Evolutionary conservation across 2,888 invertebrate species (phyloP).

Genomic region (Acanthosepion esculentum): DNA sequence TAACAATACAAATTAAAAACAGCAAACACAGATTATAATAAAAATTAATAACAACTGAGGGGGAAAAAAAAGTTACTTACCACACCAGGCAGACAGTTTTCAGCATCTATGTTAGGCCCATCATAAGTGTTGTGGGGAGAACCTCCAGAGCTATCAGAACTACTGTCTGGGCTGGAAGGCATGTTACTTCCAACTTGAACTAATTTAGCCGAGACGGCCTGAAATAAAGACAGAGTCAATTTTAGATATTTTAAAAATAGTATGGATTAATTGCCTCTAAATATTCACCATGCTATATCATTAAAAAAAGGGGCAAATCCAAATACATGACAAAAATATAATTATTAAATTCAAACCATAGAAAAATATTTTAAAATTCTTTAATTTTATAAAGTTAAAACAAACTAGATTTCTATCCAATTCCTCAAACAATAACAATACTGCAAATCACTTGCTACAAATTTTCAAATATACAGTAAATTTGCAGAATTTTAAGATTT

Average conservation of each 20-base stretch:
- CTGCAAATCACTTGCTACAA: neutral
- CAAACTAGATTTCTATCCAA: neutral
- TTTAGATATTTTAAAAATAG: neutral
- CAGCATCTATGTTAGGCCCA: conserved; percentile 87
- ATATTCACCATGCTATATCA: neutral
- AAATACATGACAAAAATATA: neutral
- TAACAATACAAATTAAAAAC: no score
- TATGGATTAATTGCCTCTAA: no score
- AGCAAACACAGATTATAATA: no score
- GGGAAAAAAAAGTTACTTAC: conserved; percentile 78
- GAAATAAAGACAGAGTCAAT: conserved; percentile 56
- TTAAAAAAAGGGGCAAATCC: neutral
- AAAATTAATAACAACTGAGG: neutral
- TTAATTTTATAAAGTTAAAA: neutral
- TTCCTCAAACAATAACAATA: neutral
- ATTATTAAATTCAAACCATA: neutral
- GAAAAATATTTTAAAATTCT: neutral
- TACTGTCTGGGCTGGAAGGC: conserved; percentile 89
- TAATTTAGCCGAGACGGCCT: conserved; percentile 85
- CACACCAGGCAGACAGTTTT: conserved; percentile 92
- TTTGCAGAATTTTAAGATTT: no score
- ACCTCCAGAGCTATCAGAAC: conserved; percentile 94
- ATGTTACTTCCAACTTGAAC: conserved; percentile 80
- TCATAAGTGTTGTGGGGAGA: conserved; percentile 89
- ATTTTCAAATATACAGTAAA: no score